These are phyloP conservation scores for Molanna angustata DNA, from an alignment of 2,888 invertebrate species.

Conservation along the genomic window DNA sequence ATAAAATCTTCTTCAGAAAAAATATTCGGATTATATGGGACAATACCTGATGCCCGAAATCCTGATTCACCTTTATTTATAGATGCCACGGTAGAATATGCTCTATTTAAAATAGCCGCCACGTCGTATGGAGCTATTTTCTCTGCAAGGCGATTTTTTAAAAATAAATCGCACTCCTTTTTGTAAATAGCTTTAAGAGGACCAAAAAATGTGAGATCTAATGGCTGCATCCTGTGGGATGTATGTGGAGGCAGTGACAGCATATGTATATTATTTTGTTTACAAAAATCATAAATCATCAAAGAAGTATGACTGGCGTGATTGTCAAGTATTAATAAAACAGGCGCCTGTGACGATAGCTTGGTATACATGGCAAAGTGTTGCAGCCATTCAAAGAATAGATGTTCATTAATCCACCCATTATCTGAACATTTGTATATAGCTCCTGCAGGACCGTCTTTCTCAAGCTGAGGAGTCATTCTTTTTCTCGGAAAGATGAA, in stretches of 20 bases:
- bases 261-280: constrained; percentile 32
- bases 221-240: constrained; percentile 34
- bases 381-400: constrained; percentile 9
- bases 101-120: constrained; percentile 34
- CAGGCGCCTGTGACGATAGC: constrained; percentile 33
- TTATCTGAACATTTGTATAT: constrained; percentile 35
- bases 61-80: constrained; percentile 38
- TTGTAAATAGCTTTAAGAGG: constrained; percentile 31
- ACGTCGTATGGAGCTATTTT: constrained; percentile 37
- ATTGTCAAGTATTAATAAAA: constrained; percentile 36
- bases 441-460: constrained; percentile 41
- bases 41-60: constrained; percentile 37
- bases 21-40: constrained; percentile 36
- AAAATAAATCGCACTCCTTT: constrained; percentile 36
- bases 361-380: constrained; percentile 27
- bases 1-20: too few relatives aligned
- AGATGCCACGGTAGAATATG: constrained; percentile 33
- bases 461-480: constrained; percentile 40
- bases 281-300: constrained; percentile 33
- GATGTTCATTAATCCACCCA: constrained; percentile 10
- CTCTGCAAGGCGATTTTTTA: constrained; percentile 35
- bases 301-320: constrained; percentile 36
- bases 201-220: constrained; percentile 30
- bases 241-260: constrained; percentile 35
- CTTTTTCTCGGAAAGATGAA: constrained; percentile 44